phyloP scores from a whole-genome alignment of 2,797 vertebrate species.

The Cyprinella venusta region DNA sequence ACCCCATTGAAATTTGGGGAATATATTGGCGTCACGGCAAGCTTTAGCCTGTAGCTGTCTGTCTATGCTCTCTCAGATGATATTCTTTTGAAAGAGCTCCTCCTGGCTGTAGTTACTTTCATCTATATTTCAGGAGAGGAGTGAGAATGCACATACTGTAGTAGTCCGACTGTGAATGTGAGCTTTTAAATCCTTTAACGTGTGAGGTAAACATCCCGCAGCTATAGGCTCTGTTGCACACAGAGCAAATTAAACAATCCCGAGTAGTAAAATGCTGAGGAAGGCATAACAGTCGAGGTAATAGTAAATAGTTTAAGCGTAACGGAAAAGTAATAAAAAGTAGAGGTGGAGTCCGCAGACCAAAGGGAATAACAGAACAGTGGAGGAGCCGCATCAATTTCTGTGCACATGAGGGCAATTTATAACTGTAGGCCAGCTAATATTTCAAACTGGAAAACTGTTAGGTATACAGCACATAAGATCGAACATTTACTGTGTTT shows the following conservation, averaged over 20 bases:
- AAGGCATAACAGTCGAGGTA: constrained; percentile 24
- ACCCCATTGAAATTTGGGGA: too few relatives aligned
- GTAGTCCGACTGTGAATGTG: constrained; percentile 33
- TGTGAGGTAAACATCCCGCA: constrained; percentile 52
- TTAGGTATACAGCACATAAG: not conserved
- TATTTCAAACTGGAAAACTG: not conserved
- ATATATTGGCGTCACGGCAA: not conserved
- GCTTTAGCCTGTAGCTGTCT: constrained; percentile 36
- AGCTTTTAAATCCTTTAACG: constrained; percentile 57
- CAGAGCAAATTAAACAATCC: constrained; percentile 47
- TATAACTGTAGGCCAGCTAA: not conserved
- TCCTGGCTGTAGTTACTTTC: constrained; percentile 68
- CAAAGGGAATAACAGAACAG: constrained; percentile 16
- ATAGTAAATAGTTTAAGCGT: constrained; percentile 42
- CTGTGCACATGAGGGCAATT: constrained; percentile 8
- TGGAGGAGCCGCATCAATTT: constrained; percentile 6
- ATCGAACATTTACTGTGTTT: not conserved
- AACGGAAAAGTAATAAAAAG: constrained; percentile 40
- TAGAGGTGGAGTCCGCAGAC: constrained; percentile 3
- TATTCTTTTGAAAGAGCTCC: constrained; percentile 61
- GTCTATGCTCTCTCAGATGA: constrained; percentile 31
- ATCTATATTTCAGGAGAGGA: constrained; percentile 66
- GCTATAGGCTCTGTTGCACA: constrained; percentile 23
- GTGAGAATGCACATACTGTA: constrained; percentile 30
- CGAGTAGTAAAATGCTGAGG: constrained; percentile 36